Evolutionary conservation across 2,113 vertebrate species (phyloP).

Genomic region (Platysteira castanea): DNA sequence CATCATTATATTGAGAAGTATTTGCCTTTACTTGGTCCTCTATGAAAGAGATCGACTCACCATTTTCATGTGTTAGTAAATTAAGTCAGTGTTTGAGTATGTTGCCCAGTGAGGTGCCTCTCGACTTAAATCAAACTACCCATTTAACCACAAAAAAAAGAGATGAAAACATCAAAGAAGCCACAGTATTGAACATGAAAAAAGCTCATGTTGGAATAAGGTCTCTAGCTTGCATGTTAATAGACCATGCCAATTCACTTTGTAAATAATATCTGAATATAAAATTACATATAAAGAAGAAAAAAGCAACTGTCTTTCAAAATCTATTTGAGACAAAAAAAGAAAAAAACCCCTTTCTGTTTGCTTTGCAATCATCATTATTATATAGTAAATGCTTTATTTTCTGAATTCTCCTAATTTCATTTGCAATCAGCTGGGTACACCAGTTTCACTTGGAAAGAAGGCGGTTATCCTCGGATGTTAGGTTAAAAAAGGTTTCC

Average conservation of each 20-base stretch:
- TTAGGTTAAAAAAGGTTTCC: neutral
- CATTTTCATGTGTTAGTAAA: neutral
- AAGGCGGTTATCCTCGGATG: neutral
- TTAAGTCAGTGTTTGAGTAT: neutral
- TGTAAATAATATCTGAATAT: neutral
- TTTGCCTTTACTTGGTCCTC: neutral
- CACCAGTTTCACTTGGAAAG: neutral
- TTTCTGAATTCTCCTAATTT: neutral
- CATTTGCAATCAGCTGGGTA: neutral
- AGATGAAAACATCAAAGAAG: neutral
- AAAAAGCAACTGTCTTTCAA: neutral
- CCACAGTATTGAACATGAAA: neutral
- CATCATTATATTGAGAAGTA: neutral
- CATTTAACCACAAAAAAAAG: neutral
- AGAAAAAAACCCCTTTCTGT: neutral
- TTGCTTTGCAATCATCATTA: neutral
- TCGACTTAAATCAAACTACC: neutral
- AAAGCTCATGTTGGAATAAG: neutral
- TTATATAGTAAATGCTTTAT: neutral
- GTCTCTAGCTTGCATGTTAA: neutral
- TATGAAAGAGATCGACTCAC: neutral
- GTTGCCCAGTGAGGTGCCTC: neutral
- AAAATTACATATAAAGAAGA: neutral
- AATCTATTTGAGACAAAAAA: neutral
- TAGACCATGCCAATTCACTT: neutral